Base-by-base conservation (phyloP, 2,888 invertebrate genomes). In the Altica lythri region DNA sequence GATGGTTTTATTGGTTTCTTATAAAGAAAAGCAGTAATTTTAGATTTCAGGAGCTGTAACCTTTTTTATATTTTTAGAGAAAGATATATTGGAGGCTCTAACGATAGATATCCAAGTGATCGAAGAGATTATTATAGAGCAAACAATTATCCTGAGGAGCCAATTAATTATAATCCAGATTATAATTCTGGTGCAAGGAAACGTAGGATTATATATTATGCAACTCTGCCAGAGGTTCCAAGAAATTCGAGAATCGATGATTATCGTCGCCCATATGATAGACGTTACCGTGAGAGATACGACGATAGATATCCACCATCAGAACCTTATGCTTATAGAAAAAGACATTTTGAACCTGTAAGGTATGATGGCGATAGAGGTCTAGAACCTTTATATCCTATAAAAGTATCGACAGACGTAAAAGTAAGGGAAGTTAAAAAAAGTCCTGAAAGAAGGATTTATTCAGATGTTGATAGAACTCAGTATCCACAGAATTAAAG, bases 131-230 rank as follows among this genome's bases (percentile, higher is more conserved):
- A 19, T 8, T 56, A 52, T 13, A 18, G 49, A 25, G 2, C 22
- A 29, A 25, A 37, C 8, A 22, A 49, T 18, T 30, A 17, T 42
- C 49, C 27, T 42, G 53, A 17, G 32, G 48, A 44, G 17, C 47
- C 34, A 35, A 49, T 32, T 49, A 59, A 35, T 53, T 55, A 76
- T 63, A 35, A 19, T 16, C 43, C 53, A n/a, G 55, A 59, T 25
- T 38, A 51, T 12, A 40, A 47, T 17, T 25, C 38, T 8, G 51
- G 8, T 19, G 13, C 53, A 52, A 81, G 80, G 66, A 82, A 81
- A 4, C 81, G 81, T 64, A 79, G 87, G 53, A 84, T 86, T 48
- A 85, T 87, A 51, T 87, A 87, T 68, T 87, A 87, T 62, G 86
- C 87, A 0, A 85, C 85, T 68, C 73, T 87, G 18, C 87, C 87